phyloP scores from a whole-genome alignment of 2,113 vertebrate species.

The Anser cygnoides region DNA sequence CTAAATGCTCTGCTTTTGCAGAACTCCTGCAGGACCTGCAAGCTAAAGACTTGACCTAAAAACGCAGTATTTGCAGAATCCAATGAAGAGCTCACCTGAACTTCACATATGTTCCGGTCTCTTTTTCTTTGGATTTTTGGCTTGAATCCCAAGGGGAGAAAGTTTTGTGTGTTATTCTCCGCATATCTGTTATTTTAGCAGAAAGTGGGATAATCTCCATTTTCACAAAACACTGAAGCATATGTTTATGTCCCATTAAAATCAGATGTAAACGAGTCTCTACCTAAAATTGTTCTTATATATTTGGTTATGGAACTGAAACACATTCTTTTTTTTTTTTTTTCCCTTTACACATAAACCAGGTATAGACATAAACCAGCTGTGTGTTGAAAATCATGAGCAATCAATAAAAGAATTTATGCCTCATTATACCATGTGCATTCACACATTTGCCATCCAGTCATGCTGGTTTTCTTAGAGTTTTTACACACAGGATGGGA shows the following conservation, averaged over 20 bases:
- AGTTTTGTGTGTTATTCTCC: neutral
- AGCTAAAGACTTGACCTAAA: neutral
- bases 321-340: fast-evolving
- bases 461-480: neutral
- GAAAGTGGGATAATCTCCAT: neutral
- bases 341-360: neutral
- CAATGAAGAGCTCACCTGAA: neutral
- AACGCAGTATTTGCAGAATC: neutral
- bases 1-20: constrained; percentile 28
- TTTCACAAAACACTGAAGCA: neutral
- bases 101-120: neutral
- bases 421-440: neutral
- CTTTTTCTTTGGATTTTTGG: neutral
- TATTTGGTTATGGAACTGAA: neutral
- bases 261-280: neutral
- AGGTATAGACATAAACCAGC: neutral
- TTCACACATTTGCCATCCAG: neutral
- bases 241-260: neutral
- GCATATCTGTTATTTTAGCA: neutral
- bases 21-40: constrained; percentile 21
- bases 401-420: neutral
- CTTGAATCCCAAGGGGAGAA: neutral
- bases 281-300: neutral
- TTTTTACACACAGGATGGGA: neutral
- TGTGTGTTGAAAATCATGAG: neutral